Percentiles rank a stretch among this genome's conserved stretches.
These are phyloP conservation scores for Chloropsis cyanopogon DNA, from an alignment of 2,113 vertebrate species.

Conservation along the genomic window DNA sequence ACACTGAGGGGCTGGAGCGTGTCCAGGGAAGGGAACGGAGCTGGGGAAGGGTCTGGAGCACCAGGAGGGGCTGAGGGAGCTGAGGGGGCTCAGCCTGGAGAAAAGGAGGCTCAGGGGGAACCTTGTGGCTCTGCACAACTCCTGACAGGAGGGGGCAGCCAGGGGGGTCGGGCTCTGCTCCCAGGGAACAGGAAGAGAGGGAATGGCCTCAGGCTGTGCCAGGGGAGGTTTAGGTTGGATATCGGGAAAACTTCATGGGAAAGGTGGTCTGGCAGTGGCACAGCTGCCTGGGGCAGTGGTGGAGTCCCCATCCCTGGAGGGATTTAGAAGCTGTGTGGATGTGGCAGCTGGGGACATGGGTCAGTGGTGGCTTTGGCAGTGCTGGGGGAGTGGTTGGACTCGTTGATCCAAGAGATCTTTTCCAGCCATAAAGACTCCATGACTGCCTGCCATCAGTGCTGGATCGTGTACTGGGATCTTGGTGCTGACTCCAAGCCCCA, in stretches of 20 bases:
- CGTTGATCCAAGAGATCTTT: neutral
- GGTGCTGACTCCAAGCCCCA: neutral
- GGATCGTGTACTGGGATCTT: neutral
- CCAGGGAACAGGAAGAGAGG: neutral
- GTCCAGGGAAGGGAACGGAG: neutral
- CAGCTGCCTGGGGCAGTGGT: neutral
- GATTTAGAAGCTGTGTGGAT: rapidly evolving
- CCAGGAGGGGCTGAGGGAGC: neutral
- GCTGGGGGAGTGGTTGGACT: neutral
- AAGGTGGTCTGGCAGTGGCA: neutral
- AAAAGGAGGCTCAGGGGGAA: neutral
- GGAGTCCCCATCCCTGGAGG: rapidly evolving
- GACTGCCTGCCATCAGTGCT: neutral
- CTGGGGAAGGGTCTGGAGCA: neutral
- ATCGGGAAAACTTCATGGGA: rapidly evolving
- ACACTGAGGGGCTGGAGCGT: rapidly evolving
- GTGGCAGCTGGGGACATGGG: neutral
- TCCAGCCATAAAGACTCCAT: neutral
- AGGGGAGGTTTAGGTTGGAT: neutral
- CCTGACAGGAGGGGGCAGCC: neutral
- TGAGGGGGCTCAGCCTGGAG: neutral
- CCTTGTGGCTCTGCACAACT: neutral
- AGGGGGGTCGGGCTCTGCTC: neutral
- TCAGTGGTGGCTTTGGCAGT: neutral
- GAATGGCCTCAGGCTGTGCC: rapidly evolving